A percentile compares a stretch with the other conserved stretches of the same genome.
Evolutionary conservation across 1,140 invertebrate species (phyloP).

Genomic region (Vollenhovia emeryi): DNA sequence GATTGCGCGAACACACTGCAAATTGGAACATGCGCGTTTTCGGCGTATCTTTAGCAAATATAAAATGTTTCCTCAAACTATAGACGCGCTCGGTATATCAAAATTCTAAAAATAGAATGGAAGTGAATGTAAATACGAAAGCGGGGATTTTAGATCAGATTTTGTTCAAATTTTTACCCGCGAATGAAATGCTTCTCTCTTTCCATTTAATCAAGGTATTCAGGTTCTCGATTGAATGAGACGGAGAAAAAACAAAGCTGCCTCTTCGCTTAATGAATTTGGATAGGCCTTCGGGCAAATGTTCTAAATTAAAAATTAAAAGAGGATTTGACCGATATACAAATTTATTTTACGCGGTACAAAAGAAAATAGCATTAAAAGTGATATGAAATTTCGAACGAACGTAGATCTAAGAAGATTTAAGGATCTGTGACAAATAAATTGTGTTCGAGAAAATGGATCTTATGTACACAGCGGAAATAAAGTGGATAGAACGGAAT

Average conservation of each 20-base stretch:
- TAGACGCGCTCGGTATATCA: not conserved
- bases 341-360: not conserved
- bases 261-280: not conserved
- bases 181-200: not conserved
- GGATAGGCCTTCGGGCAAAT: not conserved
- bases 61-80: not conserved
- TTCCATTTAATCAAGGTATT: not conserved
- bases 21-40: not conserved
- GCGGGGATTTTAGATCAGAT: not conserved
- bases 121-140: not conserved
- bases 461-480: conserved; percentile 30
- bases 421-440: conserved; percentile 8
- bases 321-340: not conserved
- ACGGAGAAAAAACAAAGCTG: not conserved
- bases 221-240: not conserved
- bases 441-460: conserved; percentile 8
- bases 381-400: not conserved
- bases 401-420: not conserved
- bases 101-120: not conserved
- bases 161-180: not conserved
- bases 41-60: not conserved
- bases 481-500: conserved; percentile 32
- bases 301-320: not conserved
- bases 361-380: not conserved
- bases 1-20: not conserved